phyloP scores from a whole-genome alignment of 2,797 vertebrate species.

The Craterocephalus amniculus region DNA sequence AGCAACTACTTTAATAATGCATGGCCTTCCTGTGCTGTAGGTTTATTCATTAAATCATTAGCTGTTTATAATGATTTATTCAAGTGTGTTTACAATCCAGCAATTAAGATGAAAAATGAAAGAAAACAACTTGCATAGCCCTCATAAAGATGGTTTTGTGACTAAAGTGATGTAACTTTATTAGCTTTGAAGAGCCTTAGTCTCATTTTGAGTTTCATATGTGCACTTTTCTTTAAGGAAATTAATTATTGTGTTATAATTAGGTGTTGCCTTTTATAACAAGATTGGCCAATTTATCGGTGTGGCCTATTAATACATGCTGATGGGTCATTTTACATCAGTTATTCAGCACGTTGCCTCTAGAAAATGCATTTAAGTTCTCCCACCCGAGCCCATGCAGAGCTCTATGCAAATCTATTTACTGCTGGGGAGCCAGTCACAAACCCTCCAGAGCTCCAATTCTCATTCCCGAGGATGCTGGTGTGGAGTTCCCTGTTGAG shows the following conservation, averaged over 20 bases:
- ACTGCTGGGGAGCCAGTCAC: conserved; percentile 24
- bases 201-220: conserved; percentile 15
- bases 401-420: conserved; percentile 44
- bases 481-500: conserved; percentile 57
- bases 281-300: not conserved
- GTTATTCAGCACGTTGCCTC: not conserved
- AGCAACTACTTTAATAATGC: conserved; percentile 50
- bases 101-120: conserved; percentile 55
- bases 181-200: conserved; percentile 8
- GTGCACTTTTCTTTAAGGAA: conserved; percentile 5
- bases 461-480: conserved; percentile 50
- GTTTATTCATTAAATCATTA: conserved; percentile 50
- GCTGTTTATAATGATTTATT: conserved; percentile 49
- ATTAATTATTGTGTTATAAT: not conserved
- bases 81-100: conserved; percentile 45
- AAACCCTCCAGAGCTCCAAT: conserved; percentile 46
- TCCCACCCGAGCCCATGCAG: conserved; percentile 27
- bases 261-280: not conserved
- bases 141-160: conserved; percentile 6
- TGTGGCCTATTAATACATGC: not conserved
- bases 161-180: not conserved
- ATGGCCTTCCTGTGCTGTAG: conserved; percentile 19
- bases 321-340: not conserved
- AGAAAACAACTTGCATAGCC: conserved; percentile 22
- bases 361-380: conserved; percentile 4